Percentiles rank a stretch among this genome's conserved stretches.
Evolutionary conservation across 2,888 invertebrate genomes (phyloP).

Genomic region (Macrophya alboannulata): DNA sequence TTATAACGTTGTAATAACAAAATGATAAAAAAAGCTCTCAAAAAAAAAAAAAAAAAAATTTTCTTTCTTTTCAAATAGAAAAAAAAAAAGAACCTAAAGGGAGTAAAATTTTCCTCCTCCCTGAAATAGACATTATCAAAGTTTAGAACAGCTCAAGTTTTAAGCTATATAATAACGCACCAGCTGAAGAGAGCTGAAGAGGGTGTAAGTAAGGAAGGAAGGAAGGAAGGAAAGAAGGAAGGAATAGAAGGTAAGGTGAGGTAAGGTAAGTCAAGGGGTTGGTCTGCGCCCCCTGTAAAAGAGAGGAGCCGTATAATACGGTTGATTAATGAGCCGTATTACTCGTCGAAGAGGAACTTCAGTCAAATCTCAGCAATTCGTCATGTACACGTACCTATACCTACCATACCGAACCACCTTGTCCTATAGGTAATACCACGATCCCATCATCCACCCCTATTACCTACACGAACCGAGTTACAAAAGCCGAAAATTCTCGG

Average conservation of each 20-base stretch:
- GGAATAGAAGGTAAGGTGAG: constrained; percentile 35
- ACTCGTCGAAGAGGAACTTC: constrained; percentile 47
- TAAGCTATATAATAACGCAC: constrained; percentile 45
- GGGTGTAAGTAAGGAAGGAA: constrained; percentile 11
- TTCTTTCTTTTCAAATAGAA: neutral
- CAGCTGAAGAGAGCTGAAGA: constrained; percentile 31
- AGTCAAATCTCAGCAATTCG: constrained; percentile 59
- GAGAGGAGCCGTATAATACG: constrained; percentile 58
- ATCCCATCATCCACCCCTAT: neutral
- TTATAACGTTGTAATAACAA: too few relatives aligned
- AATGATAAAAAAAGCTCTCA: neutral
- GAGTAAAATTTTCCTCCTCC: neutral
- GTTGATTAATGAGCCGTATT: constrained; percentile 64
- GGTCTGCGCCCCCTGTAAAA: constrained; percentile 28
- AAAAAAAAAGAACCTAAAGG: neutral
- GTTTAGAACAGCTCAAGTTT: constrained; percentile 58
- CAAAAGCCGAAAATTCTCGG: constrained; percentile 5
- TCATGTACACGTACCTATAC: constrained; percentile 45
- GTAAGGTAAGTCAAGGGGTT: neutral
- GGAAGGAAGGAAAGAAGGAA: constrained; percentile 16
- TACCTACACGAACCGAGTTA: constrained; percentile 16
- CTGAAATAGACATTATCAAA: constrained; percentile 61
- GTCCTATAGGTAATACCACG: too few relatives aligned
- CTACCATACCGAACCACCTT: neutral
- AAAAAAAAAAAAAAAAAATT: neutral